Conservation (phyloP, 1,140 invertebrate genomes). For the Agrilus planipennis region DNA sequence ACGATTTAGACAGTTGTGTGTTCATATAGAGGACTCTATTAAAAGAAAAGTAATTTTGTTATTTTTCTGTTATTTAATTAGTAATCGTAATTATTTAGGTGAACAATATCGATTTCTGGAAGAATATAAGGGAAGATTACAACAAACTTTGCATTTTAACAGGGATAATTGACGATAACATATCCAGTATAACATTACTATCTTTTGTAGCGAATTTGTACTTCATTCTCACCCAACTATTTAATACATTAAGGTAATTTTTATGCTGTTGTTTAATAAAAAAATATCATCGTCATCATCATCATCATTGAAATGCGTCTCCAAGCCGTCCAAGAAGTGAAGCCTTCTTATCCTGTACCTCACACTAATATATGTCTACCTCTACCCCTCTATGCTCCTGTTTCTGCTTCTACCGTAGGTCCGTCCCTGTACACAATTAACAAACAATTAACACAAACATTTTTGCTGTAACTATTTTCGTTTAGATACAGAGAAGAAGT, state of each 20-base stretch:
- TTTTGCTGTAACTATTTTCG: too few relatives aligned
- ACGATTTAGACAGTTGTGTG: conserved; percentile 18
- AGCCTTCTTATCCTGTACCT: too few relatives aligned
- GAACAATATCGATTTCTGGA: conserved; percentile 5
- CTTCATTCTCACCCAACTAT: conserved; percentile 11
- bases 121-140: conserved; percentile 11
- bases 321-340: too few relatives aligned
- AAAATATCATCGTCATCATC: too few relatives aligned
- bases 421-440: too few relatives aligned
- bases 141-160: conserved; percentile 10
- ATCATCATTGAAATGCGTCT: too few relatives aligned
- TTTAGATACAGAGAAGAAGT: conserved; percentile 5
- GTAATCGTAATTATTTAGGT: background rate
- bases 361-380: too few relatives aligned
- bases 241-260: conserved; percentile 11
- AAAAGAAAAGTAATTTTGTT: conserved; percentile 8
- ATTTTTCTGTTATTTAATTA: conserved; percentile 1
- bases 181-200: conserved; percentile 7
- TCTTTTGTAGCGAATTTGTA: conserved; percentile 11
- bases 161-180: conserved; percentile 7
- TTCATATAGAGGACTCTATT: conserved; percentile 5
- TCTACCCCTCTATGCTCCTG: too few relatives aligned
- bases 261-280: too few relatives aligned
- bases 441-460: too few relatives aligned
- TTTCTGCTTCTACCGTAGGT: too few relatives aligned